phyloP scores from a whole-genome alignment of 2,888 invertebrate species.

The Drosophila fulvimacula region DNA sequence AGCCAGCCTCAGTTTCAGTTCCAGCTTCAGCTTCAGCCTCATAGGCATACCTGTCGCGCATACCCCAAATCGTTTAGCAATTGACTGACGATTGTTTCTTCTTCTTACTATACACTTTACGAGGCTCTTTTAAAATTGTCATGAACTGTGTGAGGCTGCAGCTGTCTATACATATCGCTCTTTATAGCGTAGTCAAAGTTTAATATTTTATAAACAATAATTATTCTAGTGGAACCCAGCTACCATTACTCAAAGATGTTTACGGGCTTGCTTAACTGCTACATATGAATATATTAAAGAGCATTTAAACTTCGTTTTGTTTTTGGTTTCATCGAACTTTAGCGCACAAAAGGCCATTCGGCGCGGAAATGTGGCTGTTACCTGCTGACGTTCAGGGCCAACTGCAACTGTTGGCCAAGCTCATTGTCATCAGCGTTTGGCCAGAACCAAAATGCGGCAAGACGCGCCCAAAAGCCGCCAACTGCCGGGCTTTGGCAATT shows the following conservation, averaged over 20 bases:
- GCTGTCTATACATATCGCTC: too few species aligned
- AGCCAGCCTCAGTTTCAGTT: not conserved
- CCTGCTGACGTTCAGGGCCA: slow-evolving; percentile 49
- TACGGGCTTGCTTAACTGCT: too few species aligned
- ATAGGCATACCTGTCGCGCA: slow-evolving; percentile 80
- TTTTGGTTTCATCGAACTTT: slow-evolving; percentile 21
- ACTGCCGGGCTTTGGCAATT: slow-evolving; percentile 26
- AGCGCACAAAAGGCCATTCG: slow-evolving; percentile 65
- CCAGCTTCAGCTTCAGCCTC: slow-evolving; percentile 32
- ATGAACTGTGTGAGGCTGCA: not conserved
- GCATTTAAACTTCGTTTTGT: slow-evolving; percentile 4
- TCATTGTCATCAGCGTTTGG: slow-evolving; percentile 55
- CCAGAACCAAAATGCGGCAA: slow-evolving; percentile 20
- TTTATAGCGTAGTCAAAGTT: too few species aligned
- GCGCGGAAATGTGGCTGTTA: slow-evolving; percentile 33
- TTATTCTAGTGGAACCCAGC: too few species aligned
- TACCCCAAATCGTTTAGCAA: slow-evolving; percentile 76
- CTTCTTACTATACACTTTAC: slow-evolving; percentile 3
- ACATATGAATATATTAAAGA: too few species aligned
- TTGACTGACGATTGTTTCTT: slow-evolving; percentile 75
- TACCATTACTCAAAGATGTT: not conserved
- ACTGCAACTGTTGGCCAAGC: slow-evolving; percentile 30
- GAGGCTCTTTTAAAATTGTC: not conserved
- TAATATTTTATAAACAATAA: too few species aligned
- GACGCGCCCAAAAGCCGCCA: slow-evolving; percentile 31